phyloP scores from a whole-genome alignment of 1,140 invertebrate species.

The Aradophagus sp. region DNA sequence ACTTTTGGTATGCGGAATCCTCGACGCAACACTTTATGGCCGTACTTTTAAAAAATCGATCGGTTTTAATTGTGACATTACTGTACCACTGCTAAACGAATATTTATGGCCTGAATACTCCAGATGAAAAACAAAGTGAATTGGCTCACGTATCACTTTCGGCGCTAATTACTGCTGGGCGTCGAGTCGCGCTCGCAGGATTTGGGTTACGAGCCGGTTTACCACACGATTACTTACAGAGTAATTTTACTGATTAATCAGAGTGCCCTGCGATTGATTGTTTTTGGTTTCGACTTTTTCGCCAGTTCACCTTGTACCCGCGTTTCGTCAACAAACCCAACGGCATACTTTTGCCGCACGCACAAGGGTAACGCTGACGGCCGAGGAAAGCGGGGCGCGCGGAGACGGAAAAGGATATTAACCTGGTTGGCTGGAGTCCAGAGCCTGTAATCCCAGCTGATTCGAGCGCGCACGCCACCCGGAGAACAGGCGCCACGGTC shows the following conservation, averaged over 20 bases:
- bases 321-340: slow-evolving; percentile 11
- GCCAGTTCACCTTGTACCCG: slow-evolving; percentile 19
- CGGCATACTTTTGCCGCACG: slow-evolving; percentile 18
- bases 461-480: slow-evolving; percentile 48
- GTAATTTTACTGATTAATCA: slow-evolving; percentile 8
- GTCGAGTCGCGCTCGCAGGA: slow-evolving; percentile 1
- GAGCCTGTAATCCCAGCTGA: slow-evolving; percentile 68
- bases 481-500: slow-evolving; percentile 65
- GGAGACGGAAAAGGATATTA: slow-evolving; percentile 62
- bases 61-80: too few relatives aligned
- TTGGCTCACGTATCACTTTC: slow-evolving; percentile 3
- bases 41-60: too few relatives aligned
- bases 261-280: neutral
- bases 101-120: neutral
- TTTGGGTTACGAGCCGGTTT: slow-evolving; percentile 8
- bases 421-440: slow-evolving; percentile 74
- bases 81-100: too few relatives aligned
- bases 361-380: slow-evolving; percentile 30
- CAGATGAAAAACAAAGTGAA: slow-evolving; percentile 17
- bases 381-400: slow-evolving; percentile 7
- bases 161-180: slow-evolving; percentile 9
- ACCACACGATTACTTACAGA: slow-evolving; percentile 6
- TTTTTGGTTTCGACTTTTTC: too few relatives aligned
- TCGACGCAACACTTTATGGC: too few relatives aligned
- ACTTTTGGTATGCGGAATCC: too few relatives aligned